These are phyloP conservation scores for Urocynchramus pylzowi DNA, from an alignment of 2,113 vertebrate species.

Conservation along the genomic window DNA sequence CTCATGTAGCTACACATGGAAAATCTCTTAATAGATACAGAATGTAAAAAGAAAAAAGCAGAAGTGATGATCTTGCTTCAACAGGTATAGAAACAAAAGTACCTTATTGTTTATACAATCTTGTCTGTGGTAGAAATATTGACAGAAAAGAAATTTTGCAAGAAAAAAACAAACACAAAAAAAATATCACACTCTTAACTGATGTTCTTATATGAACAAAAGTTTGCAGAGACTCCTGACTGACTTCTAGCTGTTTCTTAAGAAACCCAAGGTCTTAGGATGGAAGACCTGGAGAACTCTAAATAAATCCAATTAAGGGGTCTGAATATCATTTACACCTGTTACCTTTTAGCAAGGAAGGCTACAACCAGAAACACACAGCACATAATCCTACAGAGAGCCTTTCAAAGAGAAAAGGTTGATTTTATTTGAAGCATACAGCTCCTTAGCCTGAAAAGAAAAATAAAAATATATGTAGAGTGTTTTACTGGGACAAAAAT, in stretches of 20 bases:
- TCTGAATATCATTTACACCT: conserved; percentile 60
- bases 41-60: neutral
- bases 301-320: conserved; percentile 61
- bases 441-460: neutral
- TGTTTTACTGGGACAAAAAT: conserved; percentile 54
- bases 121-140: neutral
- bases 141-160: neutral
- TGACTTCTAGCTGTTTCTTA: neutral
- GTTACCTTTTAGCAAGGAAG: conserved; percentile 47
- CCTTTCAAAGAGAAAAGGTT: conserved; percentile 50
- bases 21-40: neutral
- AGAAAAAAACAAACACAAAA: neutral
- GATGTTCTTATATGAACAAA: neutral
- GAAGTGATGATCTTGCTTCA: neutral
- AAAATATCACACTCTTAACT: neutral
- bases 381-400: conserved; percentile 12
- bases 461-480: neutral
- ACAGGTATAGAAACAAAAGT: neutral
- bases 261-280: neutral
- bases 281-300: conserved; percentile 42
- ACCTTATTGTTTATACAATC: neutral
- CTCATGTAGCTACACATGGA: neutral
- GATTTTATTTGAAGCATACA: conserved; percentile 28
- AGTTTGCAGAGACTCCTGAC: neutral
- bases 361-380: conserved; percentile 34